These are phyloP conservation scores for Germaria angustata DNA, from an alignment of 2,888 invertebrate species.

Conservation along the genomic window DNA sequence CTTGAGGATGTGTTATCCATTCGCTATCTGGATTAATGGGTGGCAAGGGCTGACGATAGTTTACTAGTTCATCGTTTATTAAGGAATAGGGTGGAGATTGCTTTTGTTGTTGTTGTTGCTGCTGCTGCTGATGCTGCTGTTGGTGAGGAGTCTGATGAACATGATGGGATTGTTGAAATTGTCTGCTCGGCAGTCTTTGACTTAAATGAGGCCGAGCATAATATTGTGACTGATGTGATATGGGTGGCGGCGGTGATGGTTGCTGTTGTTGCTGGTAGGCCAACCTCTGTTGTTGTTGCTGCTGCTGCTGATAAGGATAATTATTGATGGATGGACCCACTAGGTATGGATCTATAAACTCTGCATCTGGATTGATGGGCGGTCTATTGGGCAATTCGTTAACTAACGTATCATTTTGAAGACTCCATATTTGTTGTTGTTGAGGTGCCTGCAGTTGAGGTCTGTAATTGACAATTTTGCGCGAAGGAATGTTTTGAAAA, in stretches of 20 bases:
- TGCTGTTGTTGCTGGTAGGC: conserved; percentile 70
- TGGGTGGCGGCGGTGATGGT: conserved; percentile 65
- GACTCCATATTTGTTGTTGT: conserved; percentile 80
- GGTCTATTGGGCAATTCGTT: conserved; percentile 84
- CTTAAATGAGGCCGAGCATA: conserved; percentile 74
- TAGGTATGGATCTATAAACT: conserved; percentile 81
- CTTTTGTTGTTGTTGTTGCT: conserved; percentile 77
- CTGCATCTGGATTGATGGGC: conserved; percentile 85
- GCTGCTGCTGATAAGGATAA: conserved; percentile 70
- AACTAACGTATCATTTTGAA: conserved; percentile 83
- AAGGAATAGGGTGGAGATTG: conserved; percentile 81
- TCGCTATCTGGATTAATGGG: conserved; percentile 86
- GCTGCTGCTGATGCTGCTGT: conserved; percentile 51
- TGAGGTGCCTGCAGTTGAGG: conserved; percentile 65
- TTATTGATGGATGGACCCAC: conserved; percentile 62
- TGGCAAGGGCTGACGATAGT: conserved; percentile 83
- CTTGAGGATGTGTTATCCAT: conserved; percentile 77
- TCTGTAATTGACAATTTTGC: conserved; percentile 70
- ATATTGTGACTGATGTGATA: conserved; percentile 71
- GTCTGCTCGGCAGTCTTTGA: conserved; percentile 72
- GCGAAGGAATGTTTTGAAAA: conserved; percentile 70
- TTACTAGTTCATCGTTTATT: conserved; percentile 83
- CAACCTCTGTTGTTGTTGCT: conserved; percentile 63
- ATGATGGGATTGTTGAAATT: conserved; percentile 36
- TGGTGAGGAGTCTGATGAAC: conserved; percentile 27